Evolutionary conservation across 2,113 vertebrate species (phyloP).

Genomic region (Gasterosteus aculeatus): DNA sequence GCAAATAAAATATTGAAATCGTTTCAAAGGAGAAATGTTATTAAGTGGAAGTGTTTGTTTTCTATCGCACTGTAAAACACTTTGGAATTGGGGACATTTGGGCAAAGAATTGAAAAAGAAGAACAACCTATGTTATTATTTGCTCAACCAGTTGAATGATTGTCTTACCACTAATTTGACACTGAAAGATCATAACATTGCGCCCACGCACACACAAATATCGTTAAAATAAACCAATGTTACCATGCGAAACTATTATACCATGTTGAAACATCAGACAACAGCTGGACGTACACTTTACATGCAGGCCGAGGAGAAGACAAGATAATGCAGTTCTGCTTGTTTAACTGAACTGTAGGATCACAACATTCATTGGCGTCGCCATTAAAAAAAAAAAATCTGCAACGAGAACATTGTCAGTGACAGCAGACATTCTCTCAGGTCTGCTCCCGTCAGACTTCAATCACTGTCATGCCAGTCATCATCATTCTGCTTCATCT

Average conservation of each 20-base stretch:
- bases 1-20: constrained; percentile 35
- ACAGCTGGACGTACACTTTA: background rate
- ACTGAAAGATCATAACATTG: no score
- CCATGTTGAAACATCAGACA: background rate
- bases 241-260: background rate
- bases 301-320: background rate
- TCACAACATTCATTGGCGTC: background rate
- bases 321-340: background rate
- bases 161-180: no score
- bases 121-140: background rate
- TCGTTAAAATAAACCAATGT: no score
- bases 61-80: background rate
- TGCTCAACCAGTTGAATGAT: background rate
- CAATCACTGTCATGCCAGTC: constrained; percentile 19
- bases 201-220: background rate
- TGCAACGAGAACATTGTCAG: constrained; percentile 24
- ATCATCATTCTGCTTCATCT: background rate
- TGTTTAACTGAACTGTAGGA: background rate
- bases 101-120: background rate
- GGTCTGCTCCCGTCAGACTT: constrained; percentile 28
- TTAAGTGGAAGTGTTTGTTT: constrained; percentile 8
- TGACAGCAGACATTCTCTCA: constrained; percentile 17
- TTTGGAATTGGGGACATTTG: background rate
- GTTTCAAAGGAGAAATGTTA: constrained; percentile 16
- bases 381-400: background rate